Evolutionary conservation across 2,888 invertebrate species (phyloP).

Genomic region (Pandemis cinnamomeana): DNA sequence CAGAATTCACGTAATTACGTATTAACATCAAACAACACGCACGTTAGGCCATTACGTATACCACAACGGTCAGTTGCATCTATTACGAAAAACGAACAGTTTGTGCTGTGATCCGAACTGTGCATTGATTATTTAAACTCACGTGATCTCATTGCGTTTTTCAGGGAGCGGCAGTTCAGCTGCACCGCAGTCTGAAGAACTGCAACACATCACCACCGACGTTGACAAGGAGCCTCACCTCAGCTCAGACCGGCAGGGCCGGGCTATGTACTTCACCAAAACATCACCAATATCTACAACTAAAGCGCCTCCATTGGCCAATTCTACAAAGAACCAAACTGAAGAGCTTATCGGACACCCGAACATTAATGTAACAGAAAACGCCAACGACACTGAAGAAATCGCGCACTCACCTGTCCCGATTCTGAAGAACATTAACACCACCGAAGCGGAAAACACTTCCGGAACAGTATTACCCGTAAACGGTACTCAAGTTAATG

Average conservation of each 20-base stretch:
- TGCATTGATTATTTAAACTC: neutral
- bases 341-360: conserved; percentile 43
- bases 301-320: conserved; percentile 47
- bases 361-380: conserved; percentile 41
- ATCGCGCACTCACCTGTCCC: conserved; percentile 58
- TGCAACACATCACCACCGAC: conserved; percentile 63
- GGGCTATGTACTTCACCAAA: conserved; percentile 77
- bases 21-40: neutral
- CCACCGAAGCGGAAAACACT: conserved; percentile 51
- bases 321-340: conserved; percentile 56
- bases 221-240: conserved; percentile 55
- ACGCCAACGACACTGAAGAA: conserved; percentile 44
- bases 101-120: neutral
- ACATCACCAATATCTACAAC: conserved; percentile 55
- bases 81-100: conserved; percentile 9
- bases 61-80: conserved; percentile 15
- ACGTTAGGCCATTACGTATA: neutral
- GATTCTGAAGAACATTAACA: conserved; percentile 52
- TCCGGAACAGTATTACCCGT: conserved; percentile 45
- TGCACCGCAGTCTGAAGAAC: conserved; percentile 72
- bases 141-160: conserved; percentile 50
- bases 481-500: conserved; percentile 52
- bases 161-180: conserved; percentile 67
- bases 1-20: neutral
- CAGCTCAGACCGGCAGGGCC: conserved; percentile 64